Conservation (phyloP, 2,888 invertebrate species). For the Drosophila hamatofila region DNA sequence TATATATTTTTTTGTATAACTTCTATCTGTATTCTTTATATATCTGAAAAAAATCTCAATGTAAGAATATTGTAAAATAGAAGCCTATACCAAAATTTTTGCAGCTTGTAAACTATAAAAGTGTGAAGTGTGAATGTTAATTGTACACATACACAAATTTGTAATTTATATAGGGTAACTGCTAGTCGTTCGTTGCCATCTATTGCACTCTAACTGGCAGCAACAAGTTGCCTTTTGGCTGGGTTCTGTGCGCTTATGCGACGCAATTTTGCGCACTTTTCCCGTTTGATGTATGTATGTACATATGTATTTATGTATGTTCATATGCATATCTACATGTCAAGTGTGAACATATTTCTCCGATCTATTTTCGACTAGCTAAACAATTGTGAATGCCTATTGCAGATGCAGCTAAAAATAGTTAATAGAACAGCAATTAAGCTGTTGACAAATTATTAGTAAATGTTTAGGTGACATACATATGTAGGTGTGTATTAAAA, state of each 20-base stretch:
- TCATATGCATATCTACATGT: not conserved
- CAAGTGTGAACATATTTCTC: not conserved
- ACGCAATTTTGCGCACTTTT: conserved; percentile 39
- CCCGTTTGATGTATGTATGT: not conserved
- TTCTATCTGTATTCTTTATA: too few species aligned
- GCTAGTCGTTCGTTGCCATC: not conserved
- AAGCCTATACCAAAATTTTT: too few species aligned
- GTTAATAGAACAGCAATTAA: conserved; percentile 29
- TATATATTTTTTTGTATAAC: too few species aligned
- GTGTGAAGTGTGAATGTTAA: too few species aligned
- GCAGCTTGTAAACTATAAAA: too few species aligned
- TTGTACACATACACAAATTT: not conserved
- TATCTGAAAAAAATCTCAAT: too few species aligned
- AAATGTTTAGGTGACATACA: not conserved
- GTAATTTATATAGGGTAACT: not conserved
- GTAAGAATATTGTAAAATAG: too few species aligned
- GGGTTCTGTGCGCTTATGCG: conserved; percentile 27
- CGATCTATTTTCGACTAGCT: conserved; percentile 50
- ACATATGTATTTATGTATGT: not conserved
- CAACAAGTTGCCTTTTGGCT: conserved; percentile 49
- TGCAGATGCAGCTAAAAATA: conserved; percentile 46
- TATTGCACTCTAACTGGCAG: conserved; percentile 16
- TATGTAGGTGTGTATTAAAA: not conserved
- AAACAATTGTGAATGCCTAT: conserved; percentile 27
- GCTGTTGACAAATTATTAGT: conserved; percentile 14